Evolutionary conservation across 2,888 invertebrate genomes (phyloP).

Genomic region (Disparrhopalites patrizii): DNA sequence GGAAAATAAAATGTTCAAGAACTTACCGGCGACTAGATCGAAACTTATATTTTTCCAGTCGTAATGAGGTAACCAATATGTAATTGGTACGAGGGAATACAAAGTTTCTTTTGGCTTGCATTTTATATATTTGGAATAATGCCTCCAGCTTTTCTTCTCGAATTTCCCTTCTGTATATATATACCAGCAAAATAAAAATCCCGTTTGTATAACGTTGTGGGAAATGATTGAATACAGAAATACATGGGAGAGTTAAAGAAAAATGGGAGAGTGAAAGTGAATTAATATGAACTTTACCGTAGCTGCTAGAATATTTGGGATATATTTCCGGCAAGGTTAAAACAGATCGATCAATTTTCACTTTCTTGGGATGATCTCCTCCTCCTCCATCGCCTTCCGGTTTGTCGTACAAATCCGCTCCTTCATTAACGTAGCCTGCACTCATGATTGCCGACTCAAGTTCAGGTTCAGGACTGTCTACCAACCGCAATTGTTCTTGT

Average conservation of each 20-base stretch:
- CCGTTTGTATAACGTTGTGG: too few relatives aligned
- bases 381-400: neutral
- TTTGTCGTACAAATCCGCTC: neutral
- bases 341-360: conserved; percentile 22
- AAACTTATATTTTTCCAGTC: conserved; percentile 54
- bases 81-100: conserved; percentile 56
- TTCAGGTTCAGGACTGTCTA: conserved; percentile 41
- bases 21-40: conserved; percentile 22
- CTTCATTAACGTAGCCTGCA: neutral
- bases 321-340: conserved; percentile 21
- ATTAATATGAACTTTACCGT: conserved; percentile 2
- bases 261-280: neutral
- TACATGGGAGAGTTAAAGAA: neutral
- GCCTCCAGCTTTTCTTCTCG: neutral
- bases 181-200: too few relatives aligned
- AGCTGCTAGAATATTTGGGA: conserved; percentile 15
- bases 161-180: too few relatives aligned
- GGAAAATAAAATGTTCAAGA: too few relatives aligned
- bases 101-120: conserved; percentile 32
- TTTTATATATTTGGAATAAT: conserved; percentile 10
- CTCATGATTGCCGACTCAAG: conserved; percentile 1
- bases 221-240: neutral
- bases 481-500: conserved; percentile 42
- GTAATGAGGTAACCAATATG: conserved; percentile 66
- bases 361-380: neutral